Percentiles rank a stretch among this genome's conserved stretches.
These are phyloP conservation scores for Emydocephalus ijimae DNA, from an alignment of 2,113 vertebrate genomes.

Conservation along the genomic window DNA sequence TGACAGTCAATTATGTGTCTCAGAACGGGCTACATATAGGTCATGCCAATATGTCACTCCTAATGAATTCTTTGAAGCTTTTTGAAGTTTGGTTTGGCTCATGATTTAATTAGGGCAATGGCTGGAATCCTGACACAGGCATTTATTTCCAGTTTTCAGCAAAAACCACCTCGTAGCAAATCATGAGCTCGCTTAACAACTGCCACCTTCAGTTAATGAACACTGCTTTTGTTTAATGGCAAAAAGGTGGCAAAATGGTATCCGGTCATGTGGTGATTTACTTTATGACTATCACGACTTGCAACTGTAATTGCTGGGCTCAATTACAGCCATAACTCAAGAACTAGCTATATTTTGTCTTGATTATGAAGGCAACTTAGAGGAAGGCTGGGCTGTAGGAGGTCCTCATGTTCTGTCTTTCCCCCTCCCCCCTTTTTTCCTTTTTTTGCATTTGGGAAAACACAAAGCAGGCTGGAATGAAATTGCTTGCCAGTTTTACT, in stretches of 20 bases:
- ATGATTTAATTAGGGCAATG: too few species aligned
- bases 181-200: neutral
- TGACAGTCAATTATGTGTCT: too few species aligned
- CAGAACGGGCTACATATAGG: too few species aligned
- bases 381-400: neutral
- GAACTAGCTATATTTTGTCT: neutral
- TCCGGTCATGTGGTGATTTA: neutral
- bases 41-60: too few species aligned
- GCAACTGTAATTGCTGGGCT: neutral
- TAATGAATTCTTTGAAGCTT: too few species aligned
- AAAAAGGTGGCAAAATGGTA: neutral
- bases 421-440: too few species aligned
- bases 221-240: neutral
- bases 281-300: neutral
- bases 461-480: neutral
- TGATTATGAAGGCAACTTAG: neutral
- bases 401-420: fast-evolving
- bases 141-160: neutral
- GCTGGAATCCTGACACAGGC: neutral
- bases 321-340: neutral
- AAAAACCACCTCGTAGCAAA: neutral
- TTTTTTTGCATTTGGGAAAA: neutral
- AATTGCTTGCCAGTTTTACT: neutral
- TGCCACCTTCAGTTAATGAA: neutral
- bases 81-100: too few species aligned